phyloP scores from a whole-genome alignment of 2,113 vertebrate genomes.

The Pangasianodon gigas region DNA sequence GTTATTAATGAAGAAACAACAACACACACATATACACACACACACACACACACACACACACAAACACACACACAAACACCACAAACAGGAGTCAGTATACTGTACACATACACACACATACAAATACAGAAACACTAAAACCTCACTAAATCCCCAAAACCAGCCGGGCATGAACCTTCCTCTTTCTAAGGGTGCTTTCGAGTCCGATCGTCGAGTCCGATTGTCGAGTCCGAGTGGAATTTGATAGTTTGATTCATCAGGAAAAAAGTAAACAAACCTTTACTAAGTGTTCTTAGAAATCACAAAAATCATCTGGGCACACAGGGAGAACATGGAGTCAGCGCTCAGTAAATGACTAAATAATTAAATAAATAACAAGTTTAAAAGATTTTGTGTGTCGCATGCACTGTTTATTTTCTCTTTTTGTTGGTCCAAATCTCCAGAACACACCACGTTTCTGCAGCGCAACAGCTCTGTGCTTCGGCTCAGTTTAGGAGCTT shows the following conservation, averaged over 20 bases:
- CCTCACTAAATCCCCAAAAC: background rate
- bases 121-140: background rate
- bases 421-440: no score
- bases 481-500: background rate
- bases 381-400: background rate
- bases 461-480: background rate
- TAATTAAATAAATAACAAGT: background rate
- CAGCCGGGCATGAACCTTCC: background rate
- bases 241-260: background rate
- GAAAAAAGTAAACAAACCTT: background rate
- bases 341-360: background rate
- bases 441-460: no score
- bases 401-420: background rate
- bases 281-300: background rate
- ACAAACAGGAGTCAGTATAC: background rate
- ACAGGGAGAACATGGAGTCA: background rate
- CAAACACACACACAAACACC: background rate
- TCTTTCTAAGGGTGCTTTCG: no score
- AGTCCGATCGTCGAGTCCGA: background rate
- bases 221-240: background rate
- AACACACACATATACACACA: background rate
- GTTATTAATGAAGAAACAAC: conserved; percentile 38
- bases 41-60: background rate
- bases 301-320: background rate
- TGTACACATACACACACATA: background rate